Percentiles rank a stretch among this genome's conserved stretches.
These are phyloP conservation scores for Cactoblastis cactorum DNA, from an alignment of 2,888 invertebrate species.

Conservation along the genomic window DNA sequence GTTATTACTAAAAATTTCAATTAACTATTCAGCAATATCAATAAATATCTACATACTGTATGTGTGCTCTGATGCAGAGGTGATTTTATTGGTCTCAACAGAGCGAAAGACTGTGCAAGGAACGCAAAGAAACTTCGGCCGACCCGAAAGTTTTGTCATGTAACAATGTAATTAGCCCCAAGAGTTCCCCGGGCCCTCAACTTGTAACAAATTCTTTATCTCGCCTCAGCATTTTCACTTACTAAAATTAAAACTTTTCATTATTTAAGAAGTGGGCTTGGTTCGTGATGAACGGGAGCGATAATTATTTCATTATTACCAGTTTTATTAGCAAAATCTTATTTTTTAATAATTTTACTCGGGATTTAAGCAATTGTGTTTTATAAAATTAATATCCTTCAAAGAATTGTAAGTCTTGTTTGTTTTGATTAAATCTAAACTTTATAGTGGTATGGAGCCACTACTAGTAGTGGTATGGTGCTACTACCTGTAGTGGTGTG, in stretches of 20 bases:
- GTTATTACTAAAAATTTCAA: too few species aligned
- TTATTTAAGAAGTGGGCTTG: slow-evolving; percentile 33
- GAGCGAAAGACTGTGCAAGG: slow-evolving; percentile 52
- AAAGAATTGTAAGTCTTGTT: too few species aligned
- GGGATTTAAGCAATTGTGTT: too few species aligned
- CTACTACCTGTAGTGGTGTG: too few species aligned
- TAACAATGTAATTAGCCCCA: slow-evolving; percentile 74
- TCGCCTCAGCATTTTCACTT: slow-evolving; percentile 58
- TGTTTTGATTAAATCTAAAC: too few species aligned
- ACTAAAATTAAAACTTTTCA: slow-evolving; percentile 53
- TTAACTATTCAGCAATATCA: slow-evolving; percentile 18
- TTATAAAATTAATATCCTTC: too few species aligned
- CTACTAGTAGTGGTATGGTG: too few species aligned
- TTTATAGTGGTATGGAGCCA: too few species aligned
- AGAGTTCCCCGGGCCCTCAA: slow-evolving; percentile 54
- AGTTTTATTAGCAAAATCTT: not conserved
- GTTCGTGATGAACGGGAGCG: slow-evolving; percentile 29
- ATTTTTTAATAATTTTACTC: too few species aligned
- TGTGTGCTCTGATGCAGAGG: slow-evolving; percentile 57
- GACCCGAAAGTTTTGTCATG: slow-evolving; percentile 73
- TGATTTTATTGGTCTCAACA: slow-evolving; percentile 60
- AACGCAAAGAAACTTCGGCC: slow-evolving; percentile 66
- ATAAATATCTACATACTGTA: slow-evolving; percentile 34
- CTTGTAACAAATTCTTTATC: slow-evolving; percentile 70
- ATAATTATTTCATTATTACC: slow-evolving; percentile 15